Conservation (phyloP, 2,888 invertebrate species). For the Morpho helenor region DNA sequence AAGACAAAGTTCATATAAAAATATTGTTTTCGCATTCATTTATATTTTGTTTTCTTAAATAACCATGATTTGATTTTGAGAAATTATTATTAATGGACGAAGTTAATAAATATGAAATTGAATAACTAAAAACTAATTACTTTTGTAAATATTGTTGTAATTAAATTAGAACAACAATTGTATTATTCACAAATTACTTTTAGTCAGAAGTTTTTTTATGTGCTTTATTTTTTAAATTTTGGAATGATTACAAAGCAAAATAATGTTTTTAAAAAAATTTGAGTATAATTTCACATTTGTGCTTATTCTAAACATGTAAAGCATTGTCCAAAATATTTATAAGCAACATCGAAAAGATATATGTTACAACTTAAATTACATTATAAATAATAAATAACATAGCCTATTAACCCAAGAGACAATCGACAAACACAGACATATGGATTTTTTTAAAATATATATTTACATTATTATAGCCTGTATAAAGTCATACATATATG, state of each 20-base stretch:
- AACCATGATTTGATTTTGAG: too few species aligned
- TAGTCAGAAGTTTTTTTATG: too few species aligned
- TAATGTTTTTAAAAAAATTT: neutral
- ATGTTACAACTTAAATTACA: neutral
- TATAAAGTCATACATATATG: neutral
- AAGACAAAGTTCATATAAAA: too few species aligned
- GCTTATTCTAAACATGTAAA: conserved; percentile 9
- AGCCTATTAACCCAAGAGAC: conserved; percentile 4
- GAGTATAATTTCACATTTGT: neutral
- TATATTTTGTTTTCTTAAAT: too few species aligned
- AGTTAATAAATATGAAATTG: too few species aligned
- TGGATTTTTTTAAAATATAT: neutral
- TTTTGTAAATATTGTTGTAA: too few species aligned
- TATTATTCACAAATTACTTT: too few species aligned
- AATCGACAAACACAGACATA: neutral
- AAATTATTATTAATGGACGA: too few species aligned
- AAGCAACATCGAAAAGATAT: conserved; percentile 6
- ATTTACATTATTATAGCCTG: neutral
- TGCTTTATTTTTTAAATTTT: neutral
- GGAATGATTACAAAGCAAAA: conserved; percentile 8
- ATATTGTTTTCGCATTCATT: too few species aligned
- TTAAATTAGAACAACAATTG: too few species aligned
- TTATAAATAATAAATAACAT: conserved; percentile 1
- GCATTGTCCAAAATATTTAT: conserved; percentile 1
- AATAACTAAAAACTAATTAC: too few species aligned